Percentiles rank a stretch among this genome's conserved stretches.
Conservation (phyloP, 92 coral and sea anemone species). For the Porites lobata region DNA sequence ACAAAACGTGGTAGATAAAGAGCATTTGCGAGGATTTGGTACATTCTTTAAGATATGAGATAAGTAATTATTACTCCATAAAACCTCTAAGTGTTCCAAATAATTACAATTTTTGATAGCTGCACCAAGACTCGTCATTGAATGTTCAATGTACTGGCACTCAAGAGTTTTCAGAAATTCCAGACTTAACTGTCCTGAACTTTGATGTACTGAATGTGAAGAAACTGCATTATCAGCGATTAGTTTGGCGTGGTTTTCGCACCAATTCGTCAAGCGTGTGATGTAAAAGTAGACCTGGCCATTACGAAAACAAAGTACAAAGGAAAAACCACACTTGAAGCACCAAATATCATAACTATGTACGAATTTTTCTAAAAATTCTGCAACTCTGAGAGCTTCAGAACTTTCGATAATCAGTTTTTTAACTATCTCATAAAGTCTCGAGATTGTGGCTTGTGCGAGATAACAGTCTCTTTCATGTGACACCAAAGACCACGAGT, state of each 20-base stretch:
- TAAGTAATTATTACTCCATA: neutral
- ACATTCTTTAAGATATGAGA: neutral
- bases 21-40: neutral
- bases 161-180: neutral
- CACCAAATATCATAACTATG: no score
- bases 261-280: neutral
- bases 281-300: constrained; percentile 11
- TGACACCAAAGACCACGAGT: no score
- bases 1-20: no score
- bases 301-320: neutral
- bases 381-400: neutral
- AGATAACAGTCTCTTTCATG: no score
- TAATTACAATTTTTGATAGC: neutral
- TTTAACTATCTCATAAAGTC: neutral
- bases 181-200: neutral
- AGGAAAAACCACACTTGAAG: neutral
- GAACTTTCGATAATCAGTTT: neutral
- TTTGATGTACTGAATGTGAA: neutral
- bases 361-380: neutral
- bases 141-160: no score
- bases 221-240: neutral
- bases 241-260: neutral
- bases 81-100: neutral
- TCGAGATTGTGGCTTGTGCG: neutral
- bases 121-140: neutral